Evolutionary conservation across 1,140 invertebrate species (phyloP).

Genomic region (Lepidotrigona ventralis): DNA sequence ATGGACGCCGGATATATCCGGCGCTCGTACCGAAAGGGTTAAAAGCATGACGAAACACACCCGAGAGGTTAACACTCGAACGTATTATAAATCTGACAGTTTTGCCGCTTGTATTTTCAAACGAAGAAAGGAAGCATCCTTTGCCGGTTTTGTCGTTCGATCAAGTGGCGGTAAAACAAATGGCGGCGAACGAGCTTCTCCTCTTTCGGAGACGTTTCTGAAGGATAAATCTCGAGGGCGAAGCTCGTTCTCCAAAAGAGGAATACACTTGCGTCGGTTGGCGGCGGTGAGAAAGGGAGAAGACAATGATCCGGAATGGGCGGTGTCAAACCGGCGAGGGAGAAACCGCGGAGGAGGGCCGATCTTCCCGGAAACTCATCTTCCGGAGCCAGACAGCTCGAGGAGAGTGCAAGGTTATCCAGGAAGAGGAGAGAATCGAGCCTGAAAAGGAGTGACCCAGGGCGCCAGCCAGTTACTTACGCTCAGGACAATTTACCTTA

Average conservation of each 20-base stretch:
- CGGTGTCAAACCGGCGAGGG: constrained; percentile 15
- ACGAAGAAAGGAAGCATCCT: background rate
- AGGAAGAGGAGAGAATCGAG: background rate
- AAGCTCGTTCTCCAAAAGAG: constrained; percentile 4
- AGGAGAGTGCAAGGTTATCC: constrained; percentile 39
- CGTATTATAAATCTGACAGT: too few relatives aligned
- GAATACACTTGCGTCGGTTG: background rate
- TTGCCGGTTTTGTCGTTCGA: background rate
- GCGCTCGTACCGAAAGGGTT: too few relatives aligned
- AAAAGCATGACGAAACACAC: too few relatives aligned
- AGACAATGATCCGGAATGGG: constrained; percentile 34
- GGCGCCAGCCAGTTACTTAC: constrained; percentile 73
- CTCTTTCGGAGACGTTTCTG: background rate
- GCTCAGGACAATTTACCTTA: constrained; percentile 78
- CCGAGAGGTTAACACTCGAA: too few relatives aligned
- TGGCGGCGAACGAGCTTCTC: background rate
- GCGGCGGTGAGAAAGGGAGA: background rate
- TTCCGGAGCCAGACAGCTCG: constrained; percentile 35
- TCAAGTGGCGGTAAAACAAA: background rate
- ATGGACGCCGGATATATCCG: too few relatives aligned
- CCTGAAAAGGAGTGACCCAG: constrained; percentile 51
- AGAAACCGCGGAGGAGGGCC: constrained; percentile 39
- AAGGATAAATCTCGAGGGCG: constrained; percentile 14
- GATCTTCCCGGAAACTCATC: constrained; percentile 53
- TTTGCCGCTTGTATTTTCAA: background rate